Percentiles rank a stretch among this genome's conserved stretches.
Conservation (phyloP, 2,888 invertebrate genomes). For the Xestia c-nigrum region DNA sequence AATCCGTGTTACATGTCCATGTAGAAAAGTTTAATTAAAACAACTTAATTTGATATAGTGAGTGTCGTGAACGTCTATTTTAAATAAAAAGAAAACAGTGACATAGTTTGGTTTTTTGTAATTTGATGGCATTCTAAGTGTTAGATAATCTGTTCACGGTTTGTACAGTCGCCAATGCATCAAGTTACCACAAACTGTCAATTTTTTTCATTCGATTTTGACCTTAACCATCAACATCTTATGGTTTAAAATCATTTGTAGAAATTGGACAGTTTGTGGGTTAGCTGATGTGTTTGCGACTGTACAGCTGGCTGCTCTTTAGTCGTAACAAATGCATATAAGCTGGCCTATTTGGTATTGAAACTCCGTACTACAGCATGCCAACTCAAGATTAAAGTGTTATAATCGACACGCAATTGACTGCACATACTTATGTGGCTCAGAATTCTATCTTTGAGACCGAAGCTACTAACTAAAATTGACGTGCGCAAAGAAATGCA, state of each 20-base stretch:
- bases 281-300: too few relatives aligned
- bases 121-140: not conserved
- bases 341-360: not conserved
- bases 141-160: not conserved
- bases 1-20: slow-evolving; percentile 33
- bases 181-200: too few relatives aligned
- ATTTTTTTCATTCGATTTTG: too few relatives aligned
- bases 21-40: slow-evolving; percentile 20
- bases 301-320: not conserved
- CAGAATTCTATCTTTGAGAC: not conserved
- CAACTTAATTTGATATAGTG: slow-evolving; percentile 3
- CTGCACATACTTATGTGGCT: not conserved
- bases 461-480: not conserved
- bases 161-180: too few relatives aligned
- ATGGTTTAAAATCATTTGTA: too few relatives aligned
- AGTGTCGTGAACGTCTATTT: not conserved
- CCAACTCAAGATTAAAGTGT: not conserved
- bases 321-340: not conserved
- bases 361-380: not conserved
- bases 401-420: not conserved
- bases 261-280: too few relatives aligned
- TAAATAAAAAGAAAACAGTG: not conserved
- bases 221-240: too few relatives aligned
- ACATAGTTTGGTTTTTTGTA: not conserved
- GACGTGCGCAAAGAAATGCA: not conserved